Conservation (phyloP, 2,888 invertebrate species). For the Pachycephus smyrnensis region DNA sequence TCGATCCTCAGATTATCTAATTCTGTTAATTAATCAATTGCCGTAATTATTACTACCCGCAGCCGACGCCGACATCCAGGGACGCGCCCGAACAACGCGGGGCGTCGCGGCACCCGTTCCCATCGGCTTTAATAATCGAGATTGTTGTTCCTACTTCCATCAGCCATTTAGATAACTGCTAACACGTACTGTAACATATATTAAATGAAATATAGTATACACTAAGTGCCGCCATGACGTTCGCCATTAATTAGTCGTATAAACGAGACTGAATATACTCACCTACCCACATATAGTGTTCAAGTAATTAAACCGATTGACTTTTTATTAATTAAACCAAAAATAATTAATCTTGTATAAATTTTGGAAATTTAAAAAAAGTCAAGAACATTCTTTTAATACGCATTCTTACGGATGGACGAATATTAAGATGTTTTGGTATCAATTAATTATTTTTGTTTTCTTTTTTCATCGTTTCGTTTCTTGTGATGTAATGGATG, state of each 20-base stretch:
- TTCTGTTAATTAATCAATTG: slow-evolving; percentile 64
- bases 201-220: background rate
- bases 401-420: too few relatives aligned
- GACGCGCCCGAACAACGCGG: background rate
- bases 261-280: too few relatives aligned
- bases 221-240: slow-evolving; percentile 29
- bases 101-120: slow-evolving; percentile 15
- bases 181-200: too few relatives aligned
- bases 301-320: too few relatives aligned
- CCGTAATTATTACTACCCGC: slow-evolving; percentile 52
- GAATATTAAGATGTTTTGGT: background rate
- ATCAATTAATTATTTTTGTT: slow-evolving; percentile 14
- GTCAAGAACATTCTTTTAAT: too few relatives aligned
- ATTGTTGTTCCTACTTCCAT: slow-evolving; percentile 33
- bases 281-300: too few relatives aligned
- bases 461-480: background rate
- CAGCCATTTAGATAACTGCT: too few relatives aligned
- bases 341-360: too few relatives aligned
- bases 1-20: slow-evolving; percentile 55
- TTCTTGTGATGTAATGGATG: background rate
- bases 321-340: background rate
- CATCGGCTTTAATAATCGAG: slow-evolving; percentile 40
- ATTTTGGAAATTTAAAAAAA: too few relatives aligned
- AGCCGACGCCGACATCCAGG: slow-evolving; percentile 19
- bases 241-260: slow-evolving; percentile 35